Base-by-base conservation (phyloP, 2,888 invertebrate species). In the Germaria angustata region DNA sequence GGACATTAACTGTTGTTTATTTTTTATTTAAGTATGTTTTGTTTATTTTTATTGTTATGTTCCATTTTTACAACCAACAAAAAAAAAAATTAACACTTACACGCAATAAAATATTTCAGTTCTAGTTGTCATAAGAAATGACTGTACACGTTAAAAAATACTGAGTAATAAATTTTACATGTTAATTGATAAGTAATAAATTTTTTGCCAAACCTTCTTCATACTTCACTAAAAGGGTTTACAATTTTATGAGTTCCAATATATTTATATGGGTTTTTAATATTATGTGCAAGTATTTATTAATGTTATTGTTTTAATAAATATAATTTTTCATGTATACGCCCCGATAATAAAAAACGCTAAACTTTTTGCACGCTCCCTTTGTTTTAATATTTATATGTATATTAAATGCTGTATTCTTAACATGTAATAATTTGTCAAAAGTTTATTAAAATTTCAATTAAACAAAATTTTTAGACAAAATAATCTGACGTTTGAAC, bases 1-100 rank as follows among this genome's bases (percentile, higher is more conserved):
- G 79, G 72, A 72, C 79, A 72, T 79, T 79, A 79, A 79, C 79
- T 66, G 79, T 79, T 72, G 55, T 65, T 78, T 57, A 49, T 53
- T 36, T 8, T 63, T 17, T 20, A 46, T 22, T 53, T 28, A 28
- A 5, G 28, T 28, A 6, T 28, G 6, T 28, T 28, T 55, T 41
- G 28, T 61, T 65, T 65, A 55, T 49, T 46, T 66, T 76, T 75
- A 24, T 53, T 39, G 8, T 53, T 17, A 36, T 65, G 72, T 72
- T 39, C 51, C 61, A 72, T 73, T 73, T 63, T 53, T 63, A 6
- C 6, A 17, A 63, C 51, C 46, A 76, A 46, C 59, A 59, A 49
- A 59, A 24, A 28, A 28, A 28, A 28, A 28, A 5, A 28, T 28
- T 28, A 5, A 15, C 66, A 68, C 68, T 61, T 44, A 69, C 69